These are phyloP conservation scores for Cathartes aura DNA, from an alignment of 2,113 vertebrate species.

Conservation along the genomic window DNA sequence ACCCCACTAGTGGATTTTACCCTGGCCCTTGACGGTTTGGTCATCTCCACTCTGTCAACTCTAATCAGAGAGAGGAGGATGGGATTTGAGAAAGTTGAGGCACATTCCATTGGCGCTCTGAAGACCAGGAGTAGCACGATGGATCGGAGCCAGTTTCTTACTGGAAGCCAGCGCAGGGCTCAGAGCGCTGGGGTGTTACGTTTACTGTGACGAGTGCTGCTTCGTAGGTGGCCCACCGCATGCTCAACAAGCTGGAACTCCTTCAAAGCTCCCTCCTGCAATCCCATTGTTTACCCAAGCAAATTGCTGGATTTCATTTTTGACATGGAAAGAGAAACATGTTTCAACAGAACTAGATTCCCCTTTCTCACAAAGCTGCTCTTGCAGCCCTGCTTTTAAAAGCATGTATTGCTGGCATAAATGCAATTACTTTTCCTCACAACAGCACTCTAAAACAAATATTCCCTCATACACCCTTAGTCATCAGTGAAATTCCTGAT, in stretches of 20 bases:
- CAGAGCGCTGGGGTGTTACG: rapidly evolving
- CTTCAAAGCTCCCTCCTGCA: not conserved
- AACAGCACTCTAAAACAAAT: not conserved
- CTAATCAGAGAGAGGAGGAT: not conserved
- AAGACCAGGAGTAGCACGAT: not conserved
- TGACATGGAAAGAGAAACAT: not conserved
- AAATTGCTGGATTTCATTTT: not conserved
- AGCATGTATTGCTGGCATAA: not conserved
- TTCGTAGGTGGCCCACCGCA: not conserved
- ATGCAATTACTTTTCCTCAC: not conserved
- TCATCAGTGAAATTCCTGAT: not conserved
- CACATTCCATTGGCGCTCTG: not conserved
- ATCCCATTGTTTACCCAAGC: not conserved
- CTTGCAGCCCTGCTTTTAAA: not conserved
- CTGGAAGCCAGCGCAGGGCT: not conserved
- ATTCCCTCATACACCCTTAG: not conserved
- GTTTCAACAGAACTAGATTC: not conserved
- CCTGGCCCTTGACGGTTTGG: not conserved
- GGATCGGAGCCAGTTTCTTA: not conserved
- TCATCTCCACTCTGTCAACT: not conserved
- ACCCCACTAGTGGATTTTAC: rapidly evolving
- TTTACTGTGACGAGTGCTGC: not conserved
- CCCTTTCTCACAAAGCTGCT: not conserved
- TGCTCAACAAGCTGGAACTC: not conserved
- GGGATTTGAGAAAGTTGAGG: not conserved